phyloP scores from a whole-genome alignment of 2,888 invertebrate genomes.

The Patella caerulea region DNA sequence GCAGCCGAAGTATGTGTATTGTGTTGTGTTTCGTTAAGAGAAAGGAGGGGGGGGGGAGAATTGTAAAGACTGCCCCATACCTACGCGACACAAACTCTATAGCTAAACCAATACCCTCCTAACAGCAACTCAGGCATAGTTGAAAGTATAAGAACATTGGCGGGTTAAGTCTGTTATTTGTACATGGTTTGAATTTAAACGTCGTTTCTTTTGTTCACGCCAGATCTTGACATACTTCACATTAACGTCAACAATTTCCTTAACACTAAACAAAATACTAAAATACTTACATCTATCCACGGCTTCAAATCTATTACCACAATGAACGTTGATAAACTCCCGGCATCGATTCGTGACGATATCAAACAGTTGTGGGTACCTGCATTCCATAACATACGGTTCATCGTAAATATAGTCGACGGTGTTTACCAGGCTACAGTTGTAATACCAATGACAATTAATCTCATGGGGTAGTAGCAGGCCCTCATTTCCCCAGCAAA shows the following conservation, averaged over 20 bases:
- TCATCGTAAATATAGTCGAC: slow-evolving; percentile 22
- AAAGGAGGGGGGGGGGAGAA: no score
- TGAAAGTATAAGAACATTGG: neutral
- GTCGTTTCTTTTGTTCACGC: neutral
- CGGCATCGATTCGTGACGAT: slow-evolving; percentile 29
- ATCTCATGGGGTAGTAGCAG: slow-evolving; percentile 35
- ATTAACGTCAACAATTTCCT: neutral
- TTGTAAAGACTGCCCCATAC: no score
- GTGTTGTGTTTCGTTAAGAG: no score
- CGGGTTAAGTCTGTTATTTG: neutral
- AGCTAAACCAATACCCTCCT: no score
- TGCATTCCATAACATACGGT: slow-evolving; percentile 40
- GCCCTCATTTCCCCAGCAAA: slow-evolving; percentile 27
- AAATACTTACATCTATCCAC: slow-evolving; percentile 48
- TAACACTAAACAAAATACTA: neutral
- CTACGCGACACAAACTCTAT: no score
- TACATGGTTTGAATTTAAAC: neutral
- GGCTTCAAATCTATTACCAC: slow-evolving; percentile 42
- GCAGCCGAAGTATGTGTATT: no score
- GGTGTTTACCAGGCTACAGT: slow-evolving; percentile 35
- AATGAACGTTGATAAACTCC: slow-evolving; percentile 44
- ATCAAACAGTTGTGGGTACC: slow-evolving; percentile 49
- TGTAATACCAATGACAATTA: slow-evolving; percentile 49
- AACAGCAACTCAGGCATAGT: neutral
- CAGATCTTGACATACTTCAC: neutral